Evolutionary conservation across 2,888 invertebrate genomes (phyloP).

Genomic region (Macrophya annulata): DNA sequence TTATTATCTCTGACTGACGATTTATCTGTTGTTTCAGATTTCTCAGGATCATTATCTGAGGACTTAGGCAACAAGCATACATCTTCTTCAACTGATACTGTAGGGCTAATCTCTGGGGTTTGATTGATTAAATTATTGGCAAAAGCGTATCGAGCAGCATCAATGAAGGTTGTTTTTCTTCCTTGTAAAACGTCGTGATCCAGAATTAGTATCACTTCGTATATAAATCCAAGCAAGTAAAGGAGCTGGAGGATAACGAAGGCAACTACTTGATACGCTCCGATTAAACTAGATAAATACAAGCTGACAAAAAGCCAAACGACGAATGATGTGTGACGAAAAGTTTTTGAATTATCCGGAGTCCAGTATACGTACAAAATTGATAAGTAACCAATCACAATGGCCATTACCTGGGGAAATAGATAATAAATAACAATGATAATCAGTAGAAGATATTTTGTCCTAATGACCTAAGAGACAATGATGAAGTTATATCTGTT

Average conservation of each 20-base stretch:
- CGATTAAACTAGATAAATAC: slow-evolving; percentile 88
- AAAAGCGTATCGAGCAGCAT: slow-evolving; percentile 71
- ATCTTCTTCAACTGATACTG: slow-evolving; percentile 26
- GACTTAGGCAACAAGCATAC: slow-evolving; percentile 50
- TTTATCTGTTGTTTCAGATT: slow-evolving; percentile 59
- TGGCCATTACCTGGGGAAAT: slow-evolving; percentile 83
- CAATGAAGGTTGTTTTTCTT: slow-evolving; percentile 72
- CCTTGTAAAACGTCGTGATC: slow-evolving; percentile 80
- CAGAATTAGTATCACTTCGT: slow-evolving; percentile 82
- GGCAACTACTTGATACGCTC: slow-evolving; percentile 88
- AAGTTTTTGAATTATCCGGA: slow-evolving; percentile 84
- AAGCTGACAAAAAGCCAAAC: slow-evolving; percentile 90
- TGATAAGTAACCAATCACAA: slow-evolving; percentile 87
- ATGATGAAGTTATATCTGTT: not conserved
- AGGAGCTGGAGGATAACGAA: slow-evolving; percentile 86
- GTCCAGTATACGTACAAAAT: slow-evolving; percentile 89
- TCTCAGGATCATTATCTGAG: slow-evolving; percentile 48
- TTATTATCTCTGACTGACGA: slow-evolving; percentile 52
- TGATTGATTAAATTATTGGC: slow-evolving; percentile 65
- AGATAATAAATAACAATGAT: slow-evolving; percentile 70
- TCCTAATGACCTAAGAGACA: not conserved
- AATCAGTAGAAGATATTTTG: not conserved
- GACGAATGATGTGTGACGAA: slow-evolving; percentile 86
- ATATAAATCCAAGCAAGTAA: slow-evolving; percentile 85
- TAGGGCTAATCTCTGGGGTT: slow-evolving; percentile 49